Conservation (phyloP, 2,113 vertebrate species). For the Cygnus atratus region DNA sequence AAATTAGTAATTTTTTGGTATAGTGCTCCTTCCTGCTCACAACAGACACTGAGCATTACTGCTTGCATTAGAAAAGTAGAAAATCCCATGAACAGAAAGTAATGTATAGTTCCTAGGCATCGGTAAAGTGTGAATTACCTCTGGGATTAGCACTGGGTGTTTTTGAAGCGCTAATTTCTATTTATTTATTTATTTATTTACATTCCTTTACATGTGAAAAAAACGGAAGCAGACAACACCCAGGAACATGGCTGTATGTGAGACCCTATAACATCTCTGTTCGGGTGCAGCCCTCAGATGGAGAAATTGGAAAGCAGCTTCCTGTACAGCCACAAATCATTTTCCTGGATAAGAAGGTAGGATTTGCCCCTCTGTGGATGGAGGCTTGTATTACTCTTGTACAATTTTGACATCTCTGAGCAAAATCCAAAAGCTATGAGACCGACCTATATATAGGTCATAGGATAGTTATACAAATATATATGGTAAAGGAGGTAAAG, state of each 20-base stretch:
- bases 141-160: fast-evolving
- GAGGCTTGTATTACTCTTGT: background rate
- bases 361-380: background rate
- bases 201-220: slow-evolving; percentile 3
- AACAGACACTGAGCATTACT: background rate
- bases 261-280: slow-evolving; percentile 69
- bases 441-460: background rate
- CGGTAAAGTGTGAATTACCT: background rate
- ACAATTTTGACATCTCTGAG: background rate
- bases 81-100: background rate
- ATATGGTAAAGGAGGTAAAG: background rate
- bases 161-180: background rate
- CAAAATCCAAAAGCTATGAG: background rate
- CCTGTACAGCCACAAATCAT: slow-evolving; percentile 68
- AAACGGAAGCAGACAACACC: slow-evolving; percentile 55
- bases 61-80: background rate
- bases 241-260: slow-evolving; percentile 49
- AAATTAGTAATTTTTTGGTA: background rate
- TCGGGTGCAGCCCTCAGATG: slow-evolving; percentile 73
- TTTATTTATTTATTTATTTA: background rate
- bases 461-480: background rate
- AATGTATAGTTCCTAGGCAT: background rate
- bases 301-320: slow-evolving; percentile 70
- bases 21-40: background rate
- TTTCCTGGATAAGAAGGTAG: slow-evolving; percentile 77